Base-by-base conservation (phyloP, 37 sponge, comb jelly and placozoan genomes). In the Cliona cf. orientalis region DNA sequence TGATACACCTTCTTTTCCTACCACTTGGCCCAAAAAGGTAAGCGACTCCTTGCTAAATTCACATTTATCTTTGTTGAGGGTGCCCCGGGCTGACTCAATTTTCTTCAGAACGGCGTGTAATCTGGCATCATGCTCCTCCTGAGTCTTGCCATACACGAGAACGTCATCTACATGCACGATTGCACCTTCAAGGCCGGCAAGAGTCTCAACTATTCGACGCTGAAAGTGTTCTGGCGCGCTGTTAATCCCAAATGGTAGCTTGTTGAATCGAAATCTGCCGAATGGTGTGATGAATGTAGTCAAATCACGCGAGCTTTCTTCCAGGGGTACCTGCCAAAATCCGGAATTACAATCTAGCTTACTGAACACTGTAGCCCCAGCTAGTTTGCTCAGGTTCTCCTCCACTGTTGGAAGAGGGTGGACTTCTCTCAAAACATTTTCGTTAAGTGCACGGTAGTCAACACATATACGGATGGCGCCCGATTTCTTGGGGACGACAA, bases 171-270 rank as follows among this genome's bases (percentile, higher is more conserved):
- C 39, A 31, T 42, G 64, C n/a, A 58, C 46, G 25, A 81, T 72
- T 26, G 71, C 82, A 49, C 82, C 82, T 22, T 81, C 72, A 3
- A 69, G 23, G n/a, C 62, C 82, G 19, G 14, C 72, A 21, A 69
- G 62, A 29, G 71, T 46, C 41, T 55, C 63, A 4, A 72, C 69
- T 60, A 81, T 81, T 53, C 62, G 5, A 22, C 62, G 46, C 49
- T 80, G 81, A 42, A 80, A 80, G 31, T 80, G 69, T 31, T 80
- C 70, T 28, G 77, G 77, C 5, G 38, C 77, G 6, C 62, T 59
- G n/a, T 49, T 79, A 29, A 79, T 79, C 22, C 82, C 72, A 37
- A 86, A 86, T 5, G 87, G 87, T 7, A 85, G 79, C 37, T 72
- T 5, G 78, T 69, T 75, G 46, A 76, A 85, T 46, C 79, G 46